A percentile compares a stretch with the other conserved stretches of the same genome.
Evolutionary conservation across 2,888 invertebrate genomes (phyloP).

Genomic region (Drosophila monieri): DNA sequence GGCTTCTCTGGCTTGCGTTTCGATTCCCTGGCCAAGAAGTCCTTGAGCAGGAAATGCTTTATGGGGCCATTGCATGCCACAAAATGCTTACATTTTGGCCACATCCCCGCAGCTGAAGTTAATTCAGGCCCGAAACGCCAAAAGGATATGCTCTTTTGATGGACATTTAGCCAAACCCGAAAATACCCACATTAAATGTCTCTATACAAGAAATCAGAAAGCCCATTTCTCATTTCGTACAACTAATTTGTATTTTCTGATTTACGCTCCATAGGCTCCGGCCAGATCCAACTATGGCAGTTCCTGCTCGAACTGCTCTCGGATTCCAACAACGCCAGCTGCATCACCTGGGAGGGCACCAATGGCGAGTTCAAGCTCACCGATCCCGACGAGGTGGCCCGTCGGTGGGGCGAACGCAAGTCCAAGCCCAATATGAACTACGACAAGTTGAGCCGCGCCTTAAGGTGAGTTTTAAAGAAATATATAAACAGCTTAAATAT

Average conservation of each 20-base stretch:
- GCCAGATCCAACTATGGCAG: slow-evolving; percentile 99
- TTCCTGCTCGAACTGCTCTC: slow-evolving; percentile 98
- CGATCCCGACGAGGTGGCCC: slow-evolving; percentile 98
- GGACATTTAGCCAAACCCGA: slow-evolving; percentile 67
- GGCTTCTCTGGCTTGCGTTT: slow-evolving; percentile 46
- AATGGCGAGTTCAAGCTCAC: slow-evolving; percentile 99
- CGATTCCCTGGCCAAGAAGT: slow-evolving; percentile 17
- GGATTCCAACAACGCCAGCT: slow-evolving; percentile 97
- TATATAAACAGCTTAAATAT: too few relatives aligned
- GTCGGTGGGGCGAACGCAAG: slow-evolving; percentile 99
- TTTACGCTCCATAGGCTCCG: slow-evolving; percentile 88
- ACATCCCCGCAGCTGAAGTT: slow-evolving; percentile 55
- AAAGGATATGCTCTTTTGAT: slow-evolving; percentile 79
- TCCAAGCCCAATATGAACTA: slow-evolving; percentile 99
- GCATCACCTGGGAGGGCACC: slow-evolving; percentile 99
- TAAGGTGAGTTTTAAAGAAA: slow-evolving; percentile 88
- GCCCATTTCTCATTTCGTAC: slow-evolving; percentile 17
- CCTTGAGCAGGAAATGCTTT: slow-evolving; percentile 71
- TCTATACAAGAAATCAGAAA: slow-evolving; percentile 41
- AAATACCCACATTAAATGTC: slow-evolving; percentile 64
- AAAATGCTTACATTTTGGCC: slow-evolving; percentile 70
- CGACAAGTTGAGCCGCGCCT: slow-evolving; percentile 98
- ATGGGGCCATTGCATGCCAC: slow-evolving; percentile 82
- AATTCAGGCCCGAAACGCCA: slow-evolving; percentile 55
- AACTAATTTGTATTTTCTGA: neutral